Base-by-base conservation (phyloP, 2,888 invertebrate species). In the Tipula unca region DNA sequence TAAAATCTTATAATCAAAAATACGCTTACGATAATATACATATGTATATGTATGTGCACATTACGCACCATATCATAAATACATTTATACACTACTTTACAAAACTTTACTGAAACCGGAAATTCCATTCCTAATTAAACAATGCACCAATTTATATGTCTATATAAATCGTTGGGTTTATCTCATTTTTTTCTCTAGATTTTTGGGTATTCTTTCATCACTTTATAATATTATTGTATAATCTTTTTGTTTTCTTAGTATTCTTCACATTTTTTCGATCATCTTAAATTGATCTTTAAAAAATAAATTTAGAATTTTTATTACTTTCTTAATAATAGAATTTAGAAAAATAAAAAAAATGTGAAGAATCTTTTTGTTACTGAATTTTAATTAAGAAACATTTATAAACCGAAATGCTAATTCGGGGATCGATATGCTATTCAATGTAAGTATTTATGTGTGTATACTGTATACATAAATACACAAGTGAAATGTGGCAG, bases 221-320 rank as follows among this genome's bases (percentile, higher is more conserved):
- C 69, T 69, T 69, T 25, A 69, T 69, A n/a, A n/a, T 69, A 69
- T 69, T 25, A 10, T 69, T 69, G 20, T 69, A 69, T 69, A 69
- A 69, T 69, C 69, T 25, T 69, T 69, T 25, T 69, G 20, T 69
- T 69, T 69, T 69, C 69, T 20, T 69, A 25, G 25, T 69, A 69
- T 69, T 69, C 69, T 69, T 69, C 69, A 25, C 69, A 69, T 69
- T 69, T 69, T 25, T 25, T 69, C 69, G 69, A 69, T 69, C 69
- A 69, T 69, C 69, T 69, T 69, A 69, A 69, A 69, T 69, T 69
- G 69, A 69, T 69, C 69, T 69, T 69, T 69, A 25, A 69, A 69
- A 69, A 25, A 69, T 25, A 69, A 69, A 69, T 25, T 69, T 69
- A 69, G 69, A 69, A 69, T 69, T 69, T 69, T 69, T 69, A 69